Conservation (phyloP, 2,113 vertebrate genomes). For the Ctenomys sociabilis region DNA sequence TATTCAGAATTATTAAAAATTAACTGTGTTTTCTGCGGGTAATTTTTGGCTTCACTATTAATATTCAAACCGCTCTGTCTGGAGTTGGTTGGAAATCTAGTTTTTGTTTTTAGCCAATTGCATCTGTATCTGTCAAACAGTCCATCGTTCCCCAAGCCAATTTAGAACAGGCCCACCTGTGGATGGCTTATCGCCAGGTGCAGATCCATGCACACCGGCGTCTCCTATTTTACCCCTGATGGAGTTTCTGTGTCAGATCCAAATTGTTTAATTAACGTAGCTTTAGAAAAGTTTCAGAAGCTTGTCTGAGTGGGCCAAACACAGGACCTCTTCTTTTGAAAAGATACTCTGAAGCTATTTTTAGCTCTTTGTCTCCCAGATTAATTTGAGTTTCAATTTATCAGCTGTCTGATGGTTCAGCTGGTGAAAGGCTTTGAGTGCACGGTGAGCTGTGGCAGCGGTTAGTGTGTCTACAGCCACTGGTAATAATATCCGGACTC, state of each 20-base stretch:
- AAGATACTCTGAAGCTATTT: neutral
- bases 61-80: neutral
- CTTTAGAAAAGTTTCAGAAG: conserved; percentile 33
- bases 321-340: neutral
- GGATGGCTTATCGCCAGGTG: neutral
- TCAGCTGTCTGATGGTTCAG: neutral
- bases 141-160: neutral
- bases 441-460: neutral
- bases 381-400: conserved; percentile 22
- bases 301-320: neutral
- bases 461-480: neutral
- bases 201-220: accelerated
- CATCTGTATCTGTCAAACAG: neutral
- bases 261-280: neutral
- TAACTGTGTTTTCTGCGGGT: neutral
- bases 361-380: conserved; percentile 15
- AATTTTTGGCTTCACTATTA: neutral
- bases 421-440: neutral
- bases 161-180: neutral
- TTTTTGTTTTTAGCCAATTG: neutral
- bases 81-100: neutral
- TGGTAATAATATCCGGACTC: neutral
- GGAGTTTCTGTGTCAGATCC: neutral
- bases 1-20: neutral
- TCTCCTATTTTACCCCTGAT: neutral